These are phyloP conservation scores for Gasterosteus nipponicus DNA, from an alignment of 2,113 vertebrate genomes.

Conservation along the genomic window DNA sequence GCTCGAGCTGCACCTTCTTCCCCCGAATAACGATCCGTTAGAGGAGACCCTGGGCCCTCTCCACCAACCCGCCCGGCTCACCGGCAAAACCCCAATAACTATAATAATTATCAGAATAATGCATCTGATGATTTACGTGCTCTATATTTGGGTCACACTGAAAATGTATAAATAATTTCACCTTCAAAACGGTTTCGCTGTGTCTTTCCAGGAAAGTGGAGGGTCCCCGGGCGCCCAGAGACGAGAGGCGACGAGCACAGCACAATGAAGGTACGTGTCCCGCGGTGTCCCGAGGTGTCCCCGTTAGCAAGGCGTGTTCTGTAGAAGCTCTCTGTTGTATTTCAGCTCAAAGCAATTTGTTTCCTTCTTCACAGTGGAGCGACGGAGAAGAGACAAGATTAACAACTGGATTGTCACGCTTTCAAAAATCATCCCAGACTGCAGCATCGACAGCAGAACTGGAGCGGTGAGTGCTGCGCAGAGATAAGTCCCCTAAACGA, in stretches of 20 bases:
- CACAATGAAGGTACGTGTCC: conserved; percentile 88
- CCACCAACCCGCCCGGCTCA: not conserved
- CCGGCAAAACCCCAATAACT: no score
- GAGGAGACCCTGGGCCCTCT: not conserved
- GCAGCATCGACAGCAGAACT: conserved; percentile 89
- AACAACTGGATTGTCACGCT: conserved; percentile 95
- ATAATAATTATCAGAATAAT: not conserved
- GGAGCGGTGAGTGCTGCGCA: conserved; percentile 84
- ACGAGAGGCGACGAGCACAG: conserved; percentile 90
- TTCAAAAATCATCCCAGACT: conserved; percentile 94
- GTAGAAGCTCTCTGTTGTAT: not conserved
- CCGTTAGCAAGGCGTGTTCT: no score
- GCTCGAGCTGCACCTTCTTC: conserved; percentile 6
- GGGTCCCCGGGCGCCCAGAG: conserved; percentile 86
- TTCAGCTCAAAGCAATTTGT: not conserved
- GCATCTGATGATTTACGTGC: not conserved
- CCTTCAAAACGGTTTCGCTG: conserved; percentile 6
- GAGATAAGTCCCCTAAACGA: not conserved
- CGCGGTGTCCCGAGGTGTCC: not conserved
- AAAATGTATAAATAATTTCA: not conserved
- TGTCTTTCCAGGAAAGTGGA: conserved; percentile 87
- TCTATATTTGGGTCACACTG: not conserved
- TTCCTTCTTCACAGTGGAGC: conserved; percentile 82
- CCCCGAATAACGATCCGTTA: not conserved
- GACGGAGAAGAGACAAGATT: conserved; percentile 92